Base-by-base conservation (phyloP, 2,797 vertebrate genomes). In the Amblyopsis hoosieri region DNA sequence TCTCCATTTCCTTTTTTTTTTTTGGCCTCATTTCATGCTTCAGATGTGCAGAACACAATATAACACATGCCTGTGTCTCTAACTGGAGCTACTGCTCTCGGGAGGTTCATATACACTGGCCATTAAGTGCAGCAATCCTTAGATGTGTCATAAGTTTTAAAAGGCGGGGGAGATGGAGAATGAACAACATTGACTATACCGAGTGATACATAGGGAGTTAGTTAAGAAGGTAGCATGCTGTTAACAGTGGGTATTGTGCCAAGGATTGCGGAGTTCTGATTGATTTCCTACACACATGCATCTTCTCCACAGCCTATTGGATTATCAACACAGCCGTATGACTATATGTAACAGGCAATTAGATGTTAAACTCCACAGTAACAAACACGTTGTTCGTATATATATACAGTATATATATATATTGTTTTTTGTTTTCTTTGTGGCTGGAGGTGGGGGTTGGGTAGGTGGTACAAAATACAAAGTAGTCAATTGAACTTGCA, bases 41-140 rank as follows among this genome's bases (percentile, higher is more conserved):
- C 33, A 7, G 33, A 74, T 63, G 42, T 69, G 68, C 68, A 76
- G 60, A 67, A 60, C 62, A 60, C 65, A 59, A 49, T 60, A 49
- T 60, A 67, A 64, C 57, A 60, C 67, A 66, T 76, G 68, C 54
- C 48, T 71, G 62, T 64, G 69, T 61, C 57, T 72, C 66, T 65
- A 74, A 81, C 72, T 77, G 57, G 72, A 84, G 80, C 74, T 69
- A 57, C 52, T 63, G 60, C 48, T 83, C 87, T 78, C 80, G 47
- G 8, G 87, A 78, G 85, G 54, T 70, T 71, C 72, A 62, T 60
- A 78, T 54, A 84, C 73, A 83, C 75, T 78, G 72, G 78, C 84
- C 86, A 84, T 85, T 82, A 85, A 71, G 60, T 70, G 69, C 79
- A 79, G 72, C 73, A 74, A 76, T 74, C 66, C 62, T 75, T 37